These are phyloP conservation scores for Miniopterus natalensis DNA, from an alignment of 2,113 vertebrate genomes.

Conservation along the genomic window DNA sequence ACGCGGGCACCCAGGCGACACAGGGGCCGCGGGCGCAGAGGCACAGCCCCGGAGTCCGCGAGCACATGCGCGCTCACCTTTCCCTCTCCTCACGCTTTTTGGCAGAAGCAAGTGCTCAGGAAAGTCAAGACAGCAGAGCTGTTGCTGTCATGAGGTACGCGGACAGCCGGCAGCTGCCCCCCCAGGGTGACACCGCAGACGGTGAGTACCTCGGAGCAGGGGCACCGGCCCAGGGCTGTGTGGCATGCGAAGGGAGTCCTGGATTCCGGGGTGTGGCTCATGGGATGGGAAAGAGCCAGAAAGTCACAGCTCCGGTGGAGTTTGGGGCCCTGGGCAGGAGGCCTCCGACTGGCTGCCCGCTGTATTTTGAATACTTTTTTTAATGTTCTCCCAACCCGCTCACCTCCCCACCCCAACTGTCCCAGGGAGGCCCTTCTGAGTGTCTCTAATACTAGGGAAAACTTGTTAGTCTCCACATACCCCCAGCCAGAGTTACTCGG, in stretches of 20 bases:
- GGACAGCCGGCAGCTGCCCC: neutral
- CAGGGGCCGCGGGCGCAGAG: neutral
- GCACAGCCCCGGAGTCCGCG: rapidly evolving
- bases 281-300: neutral
- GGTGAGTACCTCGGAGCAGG: rapidly evolving
- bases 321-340: neutral
- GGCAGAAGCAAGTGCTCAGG: slow-evolving; percentile 25
- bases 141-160: neutral
- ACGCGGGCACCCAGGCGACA: rapidly evolving
- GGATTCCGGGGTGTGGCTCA: neutral
- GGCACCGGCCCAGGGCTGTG: neutral
- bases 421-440: neutral
- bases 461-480: neutral
- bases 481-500: neutral
- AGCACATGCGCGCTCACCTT: neutral
- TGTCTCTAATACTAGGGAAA: neutral
- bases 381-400: neutral
- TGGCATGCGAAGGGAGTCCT: neutral
- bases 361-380: neutral
- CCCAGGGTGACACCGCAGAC: rapidly evolving
- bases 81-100: neutral
- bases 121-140: neutral
- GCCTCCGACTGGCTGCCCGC: neutral
- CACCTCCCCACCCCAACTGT: neutral
- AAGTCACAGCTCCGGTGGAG: neutral